Evolutionary conservation across 2,113 vertebrate genomes (phyloP).

Genomic region (Tychaedon coryphoeus): DNA sequence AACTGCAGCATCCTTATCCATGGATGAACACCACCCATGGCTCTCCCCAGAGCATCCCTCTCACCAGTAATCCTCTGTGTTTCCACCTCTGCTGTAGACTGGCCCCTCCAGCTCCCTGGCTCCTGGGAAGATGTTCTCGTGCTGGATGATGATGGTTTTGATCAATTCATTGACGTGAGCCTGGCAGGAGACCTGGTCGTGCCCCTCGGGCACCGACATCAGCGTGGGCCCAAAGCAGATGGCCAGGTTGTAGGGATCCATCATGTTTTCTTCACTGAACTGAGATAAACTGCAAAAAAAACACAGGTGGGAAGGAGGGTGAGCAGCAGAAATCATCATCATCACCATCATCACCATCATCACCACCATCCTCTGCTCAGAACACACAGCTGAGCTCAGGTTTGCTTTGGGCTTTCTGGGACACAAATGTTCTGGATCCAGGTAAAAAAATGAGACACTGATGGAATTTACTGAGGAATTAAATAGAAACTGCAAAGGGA

Average conservation of each 20-base stretch:
- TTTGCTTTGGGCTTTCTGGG: neutral
- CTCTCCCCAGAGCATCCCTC: neutral
- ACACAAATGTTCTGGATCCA: neutral
- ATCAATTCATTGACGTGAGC: conserved; percentile 97
- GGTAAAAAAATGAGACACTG: neutral
- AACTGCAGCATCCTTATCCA: neutral
- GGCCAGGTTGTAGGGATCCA: conserved; percentile 99
- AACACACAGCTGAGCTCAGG: neutral
- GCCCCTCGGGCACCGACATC: conserved; percentile 94
- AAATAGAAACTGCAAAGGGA: neutral
- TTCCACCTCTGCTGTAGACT: conserved; percentile 82
- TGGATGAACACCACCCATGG: neutral
- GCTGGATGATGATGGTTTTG: conserved; percentile 98
- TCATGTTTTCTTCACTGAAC: conserved; percentile 99
- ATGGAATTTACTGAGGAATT: neutral
- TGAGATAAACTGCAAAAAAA: conserved; percentile 86
- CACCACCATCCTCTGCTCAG: neutral
- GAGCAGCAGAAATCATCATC: neutral
- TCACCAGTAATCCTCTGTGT: conserved; percentile 92
- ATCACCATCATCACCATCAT: neutral
- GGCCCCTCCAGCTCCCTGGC: conserved; percentile 88
- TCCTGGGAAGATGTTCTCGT: conserved; percentile 90
- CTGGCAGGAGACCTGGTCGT: conserved; percentile 97
- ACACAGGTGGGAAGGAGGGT: neutral
- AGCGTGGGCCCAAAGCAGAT: conserved; percentile 98